A percentile compares a stretch with the other conserved stretches of the same genome.
These are phyloP conservation scores for Rhagophthalmus giganteus DNA, from an alignment of 2,888 invertebrate genomes.

Conservation along the genomic window DNA sequence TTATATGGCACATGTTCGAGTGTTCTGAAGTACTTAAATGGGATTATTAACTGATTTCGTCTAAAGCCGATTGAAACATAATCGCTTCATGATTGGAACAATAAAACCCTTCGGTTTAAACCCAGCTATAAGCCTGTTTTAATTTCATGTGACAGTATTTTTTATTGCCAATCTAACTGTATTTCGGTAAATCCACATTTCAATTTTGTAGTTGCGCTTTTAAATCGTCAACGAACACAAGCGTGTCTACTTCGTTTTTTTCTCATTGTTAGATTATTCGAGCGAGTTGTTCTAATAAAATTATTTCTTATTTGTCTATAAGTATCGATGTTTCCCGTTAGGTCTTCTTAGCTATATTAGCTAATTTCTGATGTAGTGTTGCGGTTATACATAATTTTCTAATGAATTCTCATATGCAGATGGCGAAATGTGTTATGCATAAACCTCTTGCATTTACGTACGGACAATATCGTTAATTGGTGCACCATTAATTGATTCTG, in stretches of 20 bases:
- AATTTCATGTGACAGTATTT: background rate
- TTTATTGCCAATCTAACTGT: background rate
- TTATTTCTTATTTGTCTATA: no score
- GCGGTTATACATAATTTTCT: no score
- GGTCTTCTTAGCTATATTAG: no score
- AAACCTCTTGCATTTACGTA: conserved; percentile 6
- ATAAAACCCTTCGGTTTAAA: conserved; percentile 1
- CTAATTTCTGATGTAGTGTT: no score
- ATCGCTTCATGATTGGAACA: conserved; percentile 18
- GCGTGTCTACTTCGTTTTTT: no score
- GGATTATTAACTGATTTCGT: conserved; percentile 20
- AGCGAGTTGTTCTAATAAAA: no score
- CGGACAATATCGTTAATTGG: conserved; percentile 36
- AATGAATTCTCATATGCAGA: conserved; percentile 6
- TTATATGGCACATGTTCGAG: conserved; percentile 14
- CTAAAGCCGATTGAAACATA: conserved; percentile 21
- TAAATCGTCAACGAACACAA: no score
- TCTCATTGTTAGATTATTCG: no score
- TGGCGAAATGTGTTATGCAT: conserved; percentile 1
- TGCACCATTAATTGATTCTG: conserved; percentile 48
- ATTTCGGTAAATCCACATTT: background rate
- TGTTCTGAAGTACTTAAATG: conserved; percentile 14
- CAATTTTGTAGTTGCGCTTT: no score
- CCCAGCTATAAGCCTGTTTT: background rate
- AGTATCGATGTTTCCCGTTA: no score